Evolutionary conservation across 2,797 vertebrate genomes (phyloP), one percentile per base, ranked within the genome.

Genomic region (Coregonus suidteri): DNA sequence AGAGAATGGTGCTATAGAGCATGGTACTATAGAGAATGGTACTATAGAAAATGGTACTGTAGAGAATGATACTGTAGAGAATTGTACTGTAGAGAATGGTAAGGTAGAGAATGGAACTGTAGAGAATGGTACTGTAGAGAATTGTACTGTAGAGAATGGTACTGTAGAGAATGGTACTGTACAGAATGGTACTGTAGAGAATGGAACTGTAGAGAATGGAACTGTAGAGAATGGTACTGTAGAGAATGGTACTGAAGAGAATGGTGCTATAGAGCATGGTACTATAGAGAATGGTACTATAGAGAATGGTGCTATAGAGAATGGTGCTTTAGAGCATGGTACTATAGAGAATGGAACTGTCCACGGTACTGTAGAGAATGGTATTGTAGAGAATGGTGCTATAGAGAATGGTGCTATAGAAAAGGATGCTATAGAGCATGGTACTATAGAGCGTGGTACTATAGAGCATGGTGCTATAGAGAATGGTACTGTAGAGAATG

Each of bases 41-140:
- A 81, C 75, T 25, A 1, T 25, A 77, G 78, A 82, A 64, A 65
- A 41, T 73, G 77, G 80, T 78, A 82, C 85, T 83, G 72, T 0
- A 72, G 87, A 90, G 90, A 83, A 73, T 47, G 25, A 16, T 82
- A 87, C 81, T 88, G 84, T 88, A 20, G 20, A 82, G 67, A 65
- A 41, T 73, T 76, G 80, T 79, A 82, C 85, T 83, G 71, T 0
- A 72, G 87, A 90, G 90, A 83, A 73, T 47, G 82, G 66, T 41
- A 2, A n/a, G n/a, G 84, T 88, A 20, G 20, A 20, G 20, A 20
- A 20, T 20, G 20, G 20, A 0, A 20, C 71, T 75, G 79, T 80
- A 78, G 75, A 82, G 76, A 76, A 80, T 80, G 76, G 76, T 77
- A 81, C 75, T 25, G 0, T 25, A 77, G 78, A 82, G 67, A 65